These are phyloP conservation scores for Anthophora plumipes DNA, from an alignment of 2,888 invertebrate genomes.

Conservation along the genomic window DNA sequence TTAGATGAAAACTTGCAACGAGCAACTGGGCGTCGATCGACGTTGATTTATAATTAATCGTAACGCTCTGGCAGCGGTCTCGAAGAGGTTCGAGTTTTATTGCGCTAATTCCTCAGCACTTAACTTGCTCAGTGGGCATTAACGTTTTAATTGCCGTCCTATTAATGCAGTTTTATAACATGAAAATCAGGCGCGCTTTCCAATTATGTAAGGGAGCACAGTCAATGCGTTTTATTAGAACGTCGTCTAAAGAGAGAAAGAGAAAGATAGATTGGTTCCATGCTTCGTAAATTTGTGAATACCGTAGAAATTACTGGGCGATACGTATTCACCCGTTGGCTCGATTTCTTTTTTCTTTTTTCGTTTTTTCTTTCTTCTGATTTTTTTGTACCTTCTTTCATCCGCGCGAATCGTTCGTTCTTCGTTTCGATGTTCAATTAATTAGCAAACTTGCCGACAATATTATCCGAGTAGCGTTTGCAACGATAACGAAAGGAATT, in stretches of 20 bases:
- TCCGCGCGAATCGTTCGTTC: slow-evolving; percentile 61
- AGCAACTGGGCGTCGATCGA: background rate
- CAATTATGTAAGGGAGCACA: slow-evolving; percentile 81
- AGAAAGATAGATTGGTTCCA: slow-evolving; percentile 52
- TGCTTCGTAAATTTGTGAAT: slow-evolving; percentile 78
- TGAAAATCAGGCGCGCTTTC: slow-evolving; percentile 80
- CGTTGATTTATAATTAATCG: slow-evolving; percentile 33
- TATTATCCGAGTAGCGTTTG: background rate
- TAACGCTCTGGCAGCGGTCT: background rate
- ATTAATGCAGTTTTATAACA: slow-evolving; percentile 80
- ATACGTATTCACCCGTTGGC: slow-evolving; percentile 50
- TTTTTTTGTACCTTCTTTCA: too few species aligned
- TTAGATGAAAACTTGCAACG: slow-evolving; percentile 14
- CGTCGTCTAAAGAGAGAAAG: slow-evolving; percentile 54
- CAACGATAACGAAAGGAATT: background rate
- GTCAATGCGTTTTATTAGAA: slow-evolving; percentile 76
- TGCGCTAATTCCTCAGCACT: slow-evolving; percentile 45
- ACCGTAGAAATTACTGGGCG: slow-evolving; percentile 52
- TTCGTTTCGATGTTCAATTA: slow-evolving; percentile 7
- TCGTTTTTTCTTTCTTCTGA: too few species aligned
- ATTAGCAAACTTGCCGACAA: background rate
- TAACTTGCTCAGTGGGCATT: slow-evolving; percentile 74
- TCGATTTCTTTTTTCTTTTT: slow-evolving; percentile 59
- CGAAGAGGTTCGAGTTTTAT: slow-evolving; percentile 39
- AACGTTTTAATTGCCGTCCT: slow-evolving; percentile 78